Evolutionary conservation across 2,113 vertebrate genomes (phyloP), one percentile per base, ranked within the genome.

Genomic region (Microcebus tavaratra): DNA sequence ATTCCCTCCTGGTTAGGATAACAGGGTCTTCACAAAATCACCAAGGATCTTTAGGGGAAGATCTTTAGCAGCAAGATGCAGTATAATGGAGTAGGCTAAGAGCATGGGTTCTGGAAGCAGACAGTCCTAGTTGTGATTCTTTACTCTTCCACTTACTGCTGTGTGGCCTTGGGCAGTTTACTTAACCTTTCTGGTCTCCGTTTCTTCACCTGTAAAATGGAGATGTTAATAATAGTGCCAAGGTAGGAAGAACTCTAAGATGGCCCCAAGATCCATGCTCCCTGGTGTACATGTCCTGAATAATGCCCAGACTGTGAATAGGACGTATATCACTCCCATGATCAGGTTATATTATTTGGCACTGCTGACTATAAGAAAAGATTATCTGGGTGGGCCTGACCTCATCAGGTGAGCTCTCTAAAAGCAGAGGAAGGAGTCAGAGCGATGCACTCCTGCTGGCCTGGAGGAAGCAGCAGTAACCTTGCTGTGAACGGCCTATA

Each of bases 241-340:
- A 42, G 29, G 39, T 53, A 73, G 25, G 63, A 23, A 59, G 57
- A 63, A 59, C 45, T 72, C 89, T 87, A 55, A 65, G 34, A 50
- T 29, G 42, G 6, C 6, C 27, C 57, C 23, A 61, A 79, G 29
- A 55, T 55, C 29, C 29, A 53, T 8, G 36, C 25, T 34, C 61
- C 14, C 17, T 53, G 17, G 6, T 42, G 6, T 3, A 59, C 2
- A 18, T 0, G 0, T 14, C 86, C 29, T 80, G n/a, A 3, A 57
- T 45, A 6, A 65, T 34, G 31, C 31, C 25, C 27, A 34, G 36
- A 88, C 21, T 59, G 11, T 73, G 59, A 61, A 18, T 14, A 78
- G 11, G 34, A 59, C 21, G 34, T 12, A 59, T 27, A 29, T 76
- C 18, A 75, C 14, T 18, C 65, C 14, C 5, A 5, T 5, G 23